Conservation (phyloP, 2,113 vertebrate genomes). For the Geococcyx californianus region DNA sequence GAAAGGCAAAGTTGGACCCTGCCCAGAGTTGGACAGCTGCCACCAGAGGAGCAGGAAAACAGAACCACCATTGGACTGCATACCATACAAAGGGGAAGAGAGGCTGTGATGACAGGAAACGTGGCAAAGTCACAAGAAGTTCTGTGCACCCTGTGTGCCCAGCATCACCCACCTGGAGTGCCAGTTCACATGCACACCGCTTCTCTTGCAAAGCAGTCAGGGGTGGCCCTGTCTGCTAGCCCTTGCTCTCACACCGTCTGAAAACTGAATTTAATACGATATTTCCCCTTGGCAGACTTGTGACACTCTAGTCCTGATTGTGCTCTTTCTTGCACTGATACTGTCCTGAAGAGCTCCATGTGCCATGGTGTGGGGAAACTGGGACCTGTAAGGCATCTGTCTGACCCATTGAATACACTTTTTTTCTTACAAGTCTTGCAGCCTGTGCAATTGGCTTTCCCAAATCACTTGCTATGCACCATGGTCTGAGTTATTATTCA, state of each 20-base stretch:
- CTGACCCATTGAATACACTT: background rate
- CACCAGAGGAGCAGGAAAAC: background rate
- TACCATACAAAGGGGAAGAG: background rate
- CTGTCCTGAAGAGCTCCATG: background rate
- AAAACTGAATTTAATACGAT: background rate
- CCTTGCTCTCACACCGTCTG: background rate
- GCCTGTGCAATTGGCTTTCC: background rate
- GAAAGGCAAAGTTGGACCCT: background rate
- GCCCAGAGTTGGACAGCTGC: background rate
- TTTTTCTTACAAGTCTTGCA: background rate
- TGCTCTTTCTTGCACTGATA: background rate
- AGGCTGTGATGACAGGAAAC: background rate
- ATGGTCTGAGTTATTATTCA: background rate
- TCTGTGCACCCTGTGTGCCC: accelerated
- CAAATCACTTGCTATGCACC: background rate
- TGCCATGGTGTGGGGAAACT: accelerated
- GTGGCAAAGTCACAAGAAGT: background rate
- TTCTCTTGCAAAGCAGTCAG: accelerated
- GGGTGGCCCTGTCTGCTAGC: background rate
- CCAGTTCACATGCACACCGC: accelerated
- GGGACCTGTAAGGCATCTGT: background rate
- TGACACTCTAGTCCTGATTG: background rate
- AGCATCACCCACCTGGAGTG: background rate
- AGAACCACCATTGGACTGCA: accelerated
- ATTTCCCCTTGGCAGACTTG: background rate